A percentile compares a stretch with the other conserved stretches of the same genome.
Conservation (phyloP, 2,113 vertebrate genomes). For the Oreotrochilus melanogaster region DNA sequence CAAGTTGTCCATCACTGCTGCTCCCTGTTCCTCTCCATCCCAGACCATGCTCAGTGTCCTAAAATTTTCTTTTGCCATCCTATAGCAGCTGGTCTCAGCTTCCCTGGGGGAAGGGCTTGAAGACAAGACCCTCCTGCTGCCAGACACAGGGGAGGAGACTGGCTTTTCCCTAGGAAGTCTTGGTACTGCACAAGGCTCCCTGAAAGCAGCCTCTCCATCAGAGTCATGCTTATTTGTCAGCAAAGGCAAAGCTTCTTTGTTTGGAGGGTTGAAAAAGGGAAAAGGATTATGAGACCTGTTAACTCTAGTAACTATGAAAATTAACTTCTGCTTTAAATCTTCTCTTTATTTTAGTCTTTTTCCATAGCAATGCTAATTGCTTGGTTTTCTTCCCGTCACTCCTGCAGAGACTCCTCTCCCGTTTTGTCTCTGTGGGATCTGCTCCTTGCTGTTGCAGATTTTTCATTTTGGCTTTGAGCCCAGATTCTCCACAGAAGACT, state of each 20-base stretch:
- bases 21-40: rapidly evolving
- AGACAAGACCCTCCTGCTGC: not conserved
- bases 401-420: not conserved
- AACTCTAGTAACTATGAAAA: not conserved
- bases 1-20: not conserved
- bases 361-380: not conserved
- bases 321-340: not conserved
- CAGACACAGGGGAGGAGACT: not conserved
- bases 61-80: not conserved
- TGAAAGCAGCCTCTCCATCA: not conserved
- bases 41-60: not conserved
- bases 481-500: conserved; percentile 6
- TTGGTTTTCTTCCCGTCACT: not conserved
- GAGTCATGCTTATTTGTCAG: not conserved
- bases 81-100: not conserved
- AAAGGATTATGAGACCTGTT: not conserved
- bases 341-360: not conserved
- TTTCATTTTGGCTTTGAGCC: not conserved
- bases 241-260: not conserved
- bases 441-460: not conserved
- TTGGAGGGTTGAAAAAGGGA: not conserved
- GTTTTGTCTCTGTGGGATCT: not conserved
- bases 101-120: rapidly evolving
- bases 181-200: not conserved
- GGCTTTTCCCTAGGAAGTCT: not conserved